Percentiles rank a stretch among this genome's conserved stretches.
These are phyloP conservation scores for Morpho helenor DNA, from an alignment of 2,888 invertebrate species.

Conservation along the genomic window DNA sequence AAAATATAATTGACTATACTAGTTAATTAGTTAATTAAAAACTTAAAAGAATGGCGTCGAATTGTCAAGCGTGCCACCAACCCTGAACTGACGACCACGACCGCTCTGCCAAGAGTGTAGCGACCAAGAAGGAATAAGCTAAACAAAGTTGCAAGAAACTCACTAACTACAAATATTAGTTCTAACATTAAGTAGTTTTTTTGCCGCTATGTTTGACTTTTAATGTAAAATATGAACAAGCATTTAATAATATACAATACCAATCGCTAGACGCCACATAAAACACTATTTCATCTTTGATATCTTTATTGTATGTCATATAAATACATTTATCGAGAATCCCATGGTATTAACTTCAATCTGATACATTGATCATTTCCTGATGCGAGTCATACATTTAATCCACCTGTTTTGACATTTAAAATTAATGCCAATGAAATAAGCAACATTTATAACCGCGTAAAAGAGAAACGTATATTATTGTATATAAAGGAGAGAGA, in stretches of 20 bases:
- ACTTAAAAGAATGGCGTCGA: too few relatives aligned
- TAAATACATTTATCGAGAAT: conserved; percentile 15
- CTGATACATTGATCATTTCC: conserved; percentile 27
- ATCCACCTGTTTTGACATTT: conserved; percentile 51
- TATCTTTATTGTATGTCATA: conserved; percentile 20
- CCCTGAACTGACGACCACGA: too few relatives aligned
- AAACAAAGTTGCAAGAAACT: too few relatives aligned
- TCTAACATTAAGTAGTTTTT: too few relatives aligned
- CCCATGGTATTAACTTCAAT: conserved; percentile 16
- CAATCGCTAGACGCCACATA: neutral
- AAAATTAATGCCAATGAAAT: conserved; percentile 30
- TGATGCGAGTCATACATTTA: conserved; percentile 27
- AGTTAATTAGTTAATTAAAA: too few relatives aligned
- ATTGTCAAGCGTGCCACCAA: too few relatives aligned
- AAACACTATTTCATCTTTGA: conserved; percentile 6
- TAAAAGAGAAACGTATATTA: neutral
- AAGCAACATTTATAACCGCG: conserved; percentile 7
- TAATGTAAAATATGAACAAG: too few relatives aligned
- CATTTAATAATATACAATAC: neutral
- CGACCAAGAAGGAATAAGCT: too few relatives aligned
- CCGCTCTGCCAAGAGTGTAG: too few relatives aligned
- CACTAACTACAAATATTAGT: too few relatives aligned
- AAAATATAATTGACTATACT: too few relatives aligned
- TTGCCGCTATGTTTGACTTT: too few relatives aligned
- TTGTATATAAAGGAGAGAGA: conserved; percentile 6